Base-by-base conservation (phyloP, 1,140 invertebrate species). In the Lysiphlebus fabarum region DNA sequence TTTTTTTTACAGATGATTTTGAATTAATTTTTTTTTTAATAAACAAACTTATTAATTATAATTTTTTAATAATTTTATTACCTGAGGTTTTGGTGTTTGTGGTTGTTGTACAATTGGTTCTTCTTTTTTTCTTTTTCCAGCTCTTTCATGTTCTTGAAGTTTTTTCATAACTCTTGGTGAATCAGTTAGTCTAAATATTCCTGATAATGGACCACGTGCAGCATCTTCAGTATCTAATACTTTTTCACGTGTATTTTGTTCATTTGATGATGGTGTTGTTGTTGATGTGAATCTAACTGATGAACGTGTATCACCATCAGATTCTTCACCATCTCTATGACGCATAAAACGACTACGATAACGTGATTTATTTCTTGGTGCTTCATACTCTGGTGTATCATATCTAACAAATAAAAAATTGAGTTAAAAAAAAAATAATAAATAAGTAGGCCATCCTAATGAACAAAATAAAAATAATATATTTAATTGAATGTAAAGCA, bases 201-300 rank as follows among this genome's bases (percentile, higher is more conserved):
- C 93, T 74, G 91, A 94, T 0, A 96, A 82, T 2, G 93, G 93
- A 6, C 93, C 93, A 56, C 88, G 82, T 5, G 91, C 87, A 1
- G 90, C 91, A 70, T 95, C 92, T 77, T 96, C 92, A 4, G 92
- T 94, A 70, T 95, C 92, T 12, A 93, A 77, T 0, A 95, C 90
- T 53, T 87, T 84, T 71, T 92, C 90, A 53, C 90, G 84, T 67
- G 68, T 42, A 26, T 57, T 65, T 14, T 68, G 43, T 38, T 74
- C 76, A 66, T 68, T 69, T 47, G 68, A 68, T 59, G 63, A 70
- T 66, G 68, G 70, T 59, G 62, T 71, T 67, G 62, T 71, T 67
- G 54, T 14, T 10, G 64, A 74, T 53, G 70, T 75, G 70, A 75
- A 78, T 54, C 71, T 69, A 26, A 73, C 78, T 12, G 70, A 78